Evolutionary conservation across 1,140 invertebrate species (phyloP).

Genomic region (Phortica variegata): DNA sequence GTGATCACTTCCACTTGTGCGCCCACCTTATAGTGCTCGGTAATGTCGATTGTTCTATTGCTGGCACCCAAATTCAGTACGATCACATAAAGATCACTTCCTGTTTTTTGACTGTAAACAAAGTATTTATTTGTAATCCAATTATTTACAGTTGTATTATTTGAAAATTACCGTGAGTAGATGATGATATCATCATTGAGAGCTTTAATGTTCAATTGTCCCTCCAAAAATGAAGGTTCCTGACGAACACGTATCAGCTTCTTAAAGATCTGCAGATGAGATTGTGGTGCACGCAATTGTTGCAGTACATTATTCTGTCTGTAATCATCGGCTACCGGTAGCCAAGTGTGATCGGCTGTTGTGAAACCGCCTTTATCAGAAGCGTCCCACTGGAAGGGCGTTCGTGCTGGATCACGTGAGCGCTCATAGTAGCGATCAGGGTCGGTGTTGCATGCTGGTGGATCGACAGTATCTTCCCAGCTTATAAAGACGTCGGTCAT

Average conservation of each 20-base stretch:
- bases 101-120: background rate
- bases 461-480: conserved; percentile 57
- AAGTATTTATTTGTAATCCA: background rate
- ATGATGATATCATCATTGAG: conserved; percentile 11
- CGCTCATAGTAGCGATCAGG: conserved; percentile 16
- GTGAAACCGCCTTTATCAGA: conserved; percentile 62
- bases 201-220: conserved; percentile 1
- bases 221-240: conserved; percentile 17
- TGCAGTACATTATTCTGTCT: conserved; percentile 56
- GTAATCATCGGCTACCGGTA: conserved; percentile 64
- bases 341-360: conserved; percentile 63
- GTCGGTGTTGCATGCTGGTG: conserved; percentile 14
- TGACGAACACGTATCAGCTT: conserved; percentile 3
- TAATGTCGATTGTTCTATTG: background rate
- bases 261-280: conserved; percentile 29
- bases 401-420: conserved; percentile 61
- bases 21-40: background rate
- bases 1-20: conserved; percentile 14
- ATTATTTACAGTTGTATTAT: too few species aligned
- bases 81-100: conserved; percentile 3
- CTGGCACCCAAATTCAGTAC: conserved; percentile 10
- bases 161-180: conserved; percentile 51
- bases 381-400: conserved; percentile 67
- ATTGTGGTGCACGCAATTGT: conserved; percentile 32
- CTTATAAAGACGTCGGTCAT: conserved; percentile 65